Percentiles rank a stretch among this genome's conserved stretches.
phyloP scores from a whole-genome alignment of 2,797 vertebrate species.

The Myiotriccus ornatus region DNA sequence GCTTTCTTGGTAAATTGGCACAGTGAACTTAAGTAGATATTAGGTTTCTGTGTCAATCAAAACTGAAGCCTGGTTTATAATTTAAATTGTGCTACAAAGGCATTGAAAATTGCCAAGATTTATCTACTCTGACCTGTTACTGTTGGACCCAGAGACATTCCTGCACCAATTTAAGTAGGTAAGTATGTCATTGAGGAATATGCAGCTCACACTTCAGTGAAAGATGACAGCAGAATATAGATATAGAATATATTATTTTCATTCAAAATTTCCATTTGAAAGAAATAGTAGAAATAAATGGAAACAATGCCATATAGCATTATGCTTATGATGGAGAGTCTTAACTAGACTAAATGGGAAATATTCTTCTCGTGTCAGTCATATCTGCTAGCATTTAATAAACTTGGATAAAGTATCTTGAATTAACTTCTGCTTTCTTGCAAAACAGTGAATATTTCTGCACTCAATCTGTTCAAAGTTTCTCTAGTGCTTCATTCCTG shows the following conservation, averaged over 20 bases:
- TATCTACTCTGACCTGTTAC: neutral
- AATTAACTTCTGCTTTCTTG: neutral
- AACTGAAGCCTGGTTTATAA: neutral
- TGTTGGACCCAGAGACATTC: neutral
- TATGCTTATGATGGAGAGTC: neutral
- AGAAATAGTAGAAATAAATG: neutral
- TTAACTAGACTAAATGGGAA: neutral
- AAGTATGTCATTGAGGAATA: neutral
- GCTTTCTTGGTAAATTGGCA: neutral
- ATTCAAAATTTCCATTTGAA: neutral
- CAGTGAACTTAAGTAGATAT: neutral
- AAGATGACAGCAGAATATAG: neutral
- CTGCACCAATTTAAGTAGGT: neutral
- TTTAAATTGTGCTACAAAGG: neutral
- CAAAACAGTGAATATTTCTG: neutral
- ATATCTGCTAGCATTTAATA: neutral
- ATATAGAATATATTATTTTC: neutral
- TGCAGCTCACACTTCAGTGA: neutral
- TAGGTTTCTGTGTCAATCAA: neutral
- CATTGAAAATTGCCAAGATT: neutral
- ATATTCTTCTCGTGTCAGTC: neutral
- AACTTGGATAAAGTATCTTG: neutral
- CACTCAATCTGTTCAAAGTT: neutral
- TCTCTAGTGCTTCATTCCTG: neutral
- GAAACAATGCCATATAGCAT: neutral